Conservation (phyloP, 2,888 invertebrate species). For the Saturnia pavonia region DNA sequence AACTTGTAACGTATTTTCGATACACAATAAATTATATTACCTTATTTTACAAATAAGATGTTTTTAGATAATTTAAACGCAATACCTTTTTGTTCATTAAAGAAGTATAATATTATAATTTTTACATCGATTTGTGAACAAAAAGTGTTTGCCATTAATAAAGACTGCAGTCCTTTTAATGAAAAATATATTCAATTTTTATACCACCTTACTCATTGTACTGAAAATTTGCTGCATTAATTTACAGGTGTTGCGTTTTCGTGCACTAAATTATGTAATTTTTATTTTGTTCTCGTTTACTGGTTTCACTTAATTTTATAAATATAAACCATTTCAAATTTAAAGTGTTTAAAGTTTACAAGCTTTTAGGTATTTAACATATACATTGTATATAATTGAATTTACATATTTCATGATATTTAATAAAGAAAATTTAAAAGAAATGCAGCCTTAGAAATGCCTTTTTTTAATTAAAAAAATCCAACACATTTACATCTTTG, state of each 20-base stretch:
- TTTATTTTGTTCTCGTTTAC: not conserved
- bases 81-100: not conserved
- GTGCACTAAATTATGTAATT: too few species aligned
- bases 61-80: constrained; percentile 1
- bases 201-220: not conserved
- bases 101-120: not conserved
- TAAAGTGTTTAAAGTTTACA: not conserved
- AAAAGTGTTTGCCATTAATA: constrained; percentile 3
- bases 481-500: constrained; percentile 80
- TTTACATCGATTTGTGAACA: not conserved
- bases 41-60: constrained; percentile 3
- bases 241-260: not conserved
- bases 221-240: not conserved
- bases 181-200: not conserved
- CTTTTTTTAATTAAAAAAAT: constrained; percentile 45
- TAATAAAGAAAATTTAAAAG: constrained; percentile 21
- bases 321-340: not conserved
- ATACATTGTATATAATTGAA: not conserved
- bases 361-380: too few species aligned
- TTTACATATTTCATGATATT: not conserved
- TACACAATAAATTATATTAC: constrained; percentile 51
- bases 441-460: constrained; percentile 44
- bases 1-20: constrained; percentile 42
- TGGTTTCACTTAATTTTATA: not conserved
- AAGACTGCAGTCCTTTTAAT: constrained; percentile 16